These are phyloP conservation scores for Psephotus haematonotus DNA, from an alignment of 2,113 vertebrate species.

Conservation along the genomic window DNA sequence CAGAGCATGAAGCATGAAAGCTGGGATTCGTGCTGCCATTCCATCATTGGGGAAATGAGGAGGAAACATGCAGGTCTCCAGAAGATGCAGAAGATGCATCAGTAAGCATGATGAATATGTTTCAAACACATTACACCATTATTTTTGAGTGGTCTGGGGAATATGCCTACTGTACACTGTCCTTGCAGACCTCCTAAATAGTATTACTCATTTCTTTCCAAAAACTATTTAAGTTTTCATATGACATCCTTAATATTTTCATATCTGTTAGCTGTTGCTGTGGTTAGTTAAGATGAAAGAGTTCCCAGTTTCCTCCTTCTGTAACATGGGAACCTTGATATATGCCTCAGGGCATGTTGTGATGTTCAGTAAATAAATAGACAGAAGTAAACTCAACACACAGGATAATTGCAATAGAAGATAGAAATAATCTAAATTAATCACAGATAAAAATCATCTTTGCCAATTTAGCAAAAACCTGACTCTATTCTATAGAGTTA, in stretches of 20 bases:
- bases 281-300: neutral
- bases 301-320: neutral
- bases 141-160: neutral
- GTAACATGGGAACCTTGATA: neutral
- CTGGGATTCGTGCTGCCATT: neutral
- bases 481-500: neutral
- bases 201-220: neutral
- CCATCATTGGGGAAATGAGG: neutral
- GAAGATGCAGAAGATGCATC: neutral
- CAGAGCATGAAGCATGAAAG: neutral
- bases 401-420: neutral
- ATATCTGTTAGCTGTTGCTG: neutral
- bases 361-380: neutral
- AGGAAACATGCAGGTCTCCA: neutral
- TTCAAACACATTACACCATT: neutral
- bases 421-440: neutral
- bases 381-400: neutral
- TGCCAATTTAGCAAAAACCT: neutral
- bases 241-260: neutral
- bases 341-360: neutral
- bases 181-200: neutral
- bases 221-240: neutral
- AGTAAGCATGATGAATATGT: neutral
- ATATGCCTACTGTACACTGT: neutral
- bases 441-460: neutral